Evolutionary conservation across 1,140 invertebrate genomes (phyloP), one percentile per base, ranked within the genome.

Genomic region (Drosophila tani): DNA sequence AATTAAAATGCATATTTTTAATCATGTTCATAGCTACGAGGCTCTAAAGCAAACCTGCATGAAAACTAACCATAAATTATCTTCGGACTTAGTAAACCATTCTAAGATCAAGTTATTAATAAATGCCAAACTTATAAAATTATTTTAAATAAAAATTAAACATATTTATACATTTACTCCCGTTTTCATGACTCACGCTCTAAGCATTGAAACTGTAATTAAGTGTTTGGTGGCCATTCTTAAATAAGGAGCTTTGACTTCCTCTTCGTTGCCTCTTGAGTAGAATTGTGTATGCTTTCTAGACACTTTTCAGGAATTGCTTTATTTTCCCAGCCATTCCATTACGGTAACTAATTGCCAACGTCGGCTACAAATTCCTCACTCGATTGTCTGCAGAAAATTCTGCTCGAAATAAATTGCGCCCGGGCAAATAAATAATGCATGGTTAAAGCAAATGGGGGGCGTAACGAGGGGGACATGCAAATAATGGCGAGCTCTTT

Each of bases 401-500:
- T 64, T 76, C 41, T 43, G 35, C 62, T 59, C 17, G 27, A 78
- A 78, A 78, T 53, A 78, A 78, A 78, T 78, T 62, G 75, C 64
- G 47, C 49, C 64, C 14, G 21, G 64, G 57, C 49, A 69, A 69
- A 78, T 78, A 78, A 78, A 78, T 78, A 78, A 78, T 78, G 75
- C 75, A 69, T 68, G 51, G 43, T 69, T 78, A 64, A 55, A 43
- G 17, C 47, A 24, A 59, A 51, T 47, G 51, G 15, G 15, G 35
- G 29, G 32, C 24, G 51, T 51, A 24, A 45, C 27, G 19, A 32
- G 41, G 32, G 43, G 43, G 60, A 56, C 63, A 88, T 83, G 80
- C 76, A 83, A 86, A 87, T 88, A 79, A 79, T 49, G 73, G 59
- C 66, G 11, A 32, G 38, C 57, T 82, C 51, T 63, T 77, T 56